A percentile compares a stretch with the other conserved stretches of the same genome.
Conservation (phyloP, 2,888 invertebrate species). For the Troides oblongomaculatus region DNA sequence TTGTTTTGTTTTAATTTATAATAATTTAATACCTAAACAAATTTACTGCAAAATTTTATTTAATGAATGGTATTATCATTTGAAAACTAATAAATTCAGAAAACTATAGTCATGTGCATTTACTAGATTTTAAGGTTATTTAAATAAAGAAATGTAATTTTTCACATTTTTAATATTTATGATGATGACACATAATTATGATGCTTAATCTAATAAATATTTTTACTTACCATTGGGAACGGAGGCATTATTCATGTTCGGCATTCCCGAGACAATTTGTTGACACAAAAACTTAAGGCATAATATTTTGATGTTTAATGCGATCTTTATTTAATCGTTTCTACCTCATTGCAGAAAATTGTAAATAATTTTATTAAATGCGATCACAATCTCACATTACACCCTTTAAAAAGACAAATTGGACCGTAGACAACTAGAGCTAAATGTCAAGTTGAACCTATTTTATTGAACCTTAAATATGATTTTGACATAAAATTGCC, state of each 20-base stretch:
- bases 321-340: conserved; percentile 49
- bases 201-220: neutral
- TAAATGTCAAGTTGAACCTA: conserved; percentile 34
- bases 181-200: neutral
- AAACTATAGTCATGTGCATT: neutral
- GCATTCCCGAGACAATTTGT: conserved; percentile 65
- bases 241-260: conserved; percentile 69
- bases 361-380: conserved; percentile 45
- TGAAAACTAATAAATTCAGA: neutral
- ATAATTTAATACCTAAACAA: neutral
- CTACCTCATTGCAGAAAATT: conserved; percentile 70
- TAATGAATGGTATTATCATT: neutral
- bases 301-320: conserved; percentile 63
- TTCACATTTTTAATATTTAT: neutral
- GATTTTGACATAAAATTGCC: neutral
- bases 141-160: neutral
- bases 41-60: neutral
- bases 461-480: conserved; percentile 7
- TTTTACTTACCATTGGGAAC: conserved; percentile 69
- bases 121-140: neutral
- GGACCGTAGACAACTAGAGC: conserved; percentile 40
- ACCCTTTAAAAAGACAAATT: conserved; percentile 44
- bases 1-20: neutral
- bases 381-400: conserved; percentile 60
- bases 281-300: conserved; percentile 70